Conservation (phyloP, 2,888 invertebrate species). For the Euzetes globulus region DNA sequence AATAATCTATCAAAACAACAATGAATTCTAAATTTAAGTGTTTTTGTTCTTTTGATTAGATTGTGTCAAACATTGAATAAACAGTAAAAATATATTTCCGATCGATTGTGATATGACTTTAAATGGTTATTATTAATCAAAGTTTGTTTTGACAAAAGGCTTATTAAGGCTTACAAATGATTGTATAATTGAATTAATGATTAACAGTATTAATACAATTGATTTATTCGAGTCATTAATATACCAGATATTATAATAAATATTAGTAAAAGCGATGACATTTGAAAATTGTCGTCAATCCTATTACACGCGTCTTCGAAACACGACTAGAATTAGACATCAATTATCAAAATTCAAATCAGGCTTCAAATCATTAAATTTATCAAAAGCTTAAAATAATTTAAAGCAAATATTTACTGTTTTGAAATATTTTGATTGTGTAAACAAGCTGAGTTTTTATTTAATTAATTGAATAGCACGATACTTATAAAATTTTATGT, state of each 20-base stretch:
- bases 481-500: neutral
- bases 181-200: neutral
- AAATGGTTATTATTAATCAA: neutral
- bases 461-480: too few relatives aligned
- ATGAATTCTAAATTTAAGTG: too few relatives aligned
- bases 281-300: neutral
- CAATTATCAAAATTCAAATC: too few relatives aligned
- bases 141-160: neutral
- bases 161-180: neutral
- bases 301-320: slow-evolving; percentile 47
- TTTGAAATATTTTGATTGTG: too few relatives aligned
- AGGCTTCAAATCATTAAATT: too few relatives aligned
- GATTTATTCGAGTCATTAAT: neutral
- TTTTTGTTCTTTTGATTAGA: neutral
- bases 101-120: neutral
- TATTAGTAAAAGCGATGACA: neutral
- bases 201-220: neutral
- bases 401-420: neutral
- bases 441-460: neutral
- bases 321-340: slow-evolving; percentile 42
- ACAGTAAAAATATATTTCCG: neutral
- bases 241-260: neutral
- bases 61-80: neutral
- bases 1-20: too few relatives aligned
- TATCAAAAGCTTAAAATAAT: neutral